These are phyloP conservation scores for Hypocryptadius cinnamomeus DNA, from an alignment of 2,113 vertebrate species.

Conservation along the genomic window DNA sequence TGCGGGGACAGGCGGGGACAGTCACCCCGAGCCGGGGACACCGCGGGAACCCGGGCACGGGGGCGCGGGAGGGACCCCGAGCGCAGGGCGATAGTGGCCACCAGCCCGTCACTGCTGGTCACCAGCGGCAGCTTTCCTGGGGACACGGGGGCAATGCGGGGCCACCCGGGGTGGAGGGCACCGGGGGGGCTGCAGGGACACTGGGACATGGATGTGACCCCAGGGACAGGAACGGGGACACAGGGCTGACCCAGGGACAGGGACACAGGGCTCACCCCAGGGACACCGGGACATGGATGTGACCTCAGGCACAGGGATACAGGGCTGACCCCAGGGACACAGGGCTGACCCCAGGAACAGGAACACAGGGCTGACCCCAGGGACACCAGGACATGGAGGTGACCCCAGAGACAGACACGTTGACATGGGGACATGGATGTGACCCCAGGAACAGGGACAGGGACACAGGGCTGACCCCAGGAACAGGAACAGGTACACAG, in stretches of 20 bases:
- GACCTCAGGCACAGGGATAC: neutral
- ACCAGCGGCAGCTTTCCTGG: neutral
- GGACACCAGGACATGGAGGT: too few relatives aligned
- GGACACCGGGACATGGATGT: too few relatives aligned
- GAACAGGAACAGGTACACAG: too few relatives aligned
- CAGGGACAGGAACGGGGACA: too few relatives aligned
- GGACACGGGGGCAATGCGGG: neutral
- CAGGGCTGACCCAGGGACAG: too few relatives aligned
- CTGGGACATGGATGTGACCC: too few relatives aligned
- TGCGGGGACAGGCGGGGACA: neutral
- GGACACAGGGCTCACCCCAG: too few relatives aligned
- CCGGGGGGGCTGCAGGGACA: neutral
- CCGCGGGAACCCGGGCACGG: neutral
- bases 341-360: neutral
- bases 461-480: too few relatives aligned
- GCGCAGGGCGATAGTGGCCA: neutral
- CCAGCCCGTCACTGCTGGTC: neutral
- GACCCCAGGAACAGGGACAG: too few relatives aligned
- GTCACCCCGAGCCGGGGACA: neutral
- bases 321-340: too few relatives aligned
- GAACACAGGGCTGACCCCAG: neutral
- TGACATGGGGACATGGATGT: too few relatives aligned
- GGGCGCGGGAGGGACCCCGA: accelerated
- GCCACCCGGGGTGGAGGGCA: neutral
- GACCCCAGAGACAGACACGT: neutral